Base-by-base conservation (phyloP, 2,797 vertebrate species). In the Pipistrellus pygmaeus region DNA sequence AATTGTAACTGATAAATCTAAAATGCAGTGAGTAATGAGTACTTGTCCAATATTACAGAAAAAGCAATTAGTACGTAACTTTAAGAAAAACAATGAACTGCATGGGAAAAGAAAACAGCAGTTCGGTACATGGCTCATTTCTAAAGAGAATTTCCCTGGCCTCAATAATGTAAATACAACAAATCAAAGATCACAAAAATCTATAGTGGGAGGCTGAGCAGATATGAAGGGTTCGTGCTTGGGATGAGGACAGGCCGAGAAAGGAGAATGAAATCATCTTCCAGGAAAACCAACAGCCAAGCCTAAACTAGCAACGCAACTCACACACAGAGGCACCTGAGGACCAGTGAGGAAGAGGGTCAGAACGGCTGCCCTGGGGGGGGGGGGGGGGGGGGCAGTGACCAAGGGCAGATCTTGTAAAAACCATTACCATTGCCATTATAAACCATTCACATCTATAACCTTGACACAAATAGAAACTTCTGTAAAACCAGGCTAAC, bases 401-500 rank as follows among this genome's bases (percentile, higher is more conserved):
- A 53, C 46, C 8, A 8, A 57, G 4, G 30, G 30, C 27, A 53
- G 23, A 15, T 11, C 20, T 4, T 13, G 5, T 9, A 18, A 18
- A 23, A 89, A 69, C 17, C 60, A 21, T 2, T 3, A 35, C 32
- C 38, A 21, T 2, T 2, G n/a, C 32, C 38, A 88, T 30, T 18
- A 5, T 23, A 85, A 62, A 46, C 20, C 55, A 90, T 20, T 88
- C 41, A 88, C 77, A 85, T 15, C 66, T 20, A 51, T 46, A 62
- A 72, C 85, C 80, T 38, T 38, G 62, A 77, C 51, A 92, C 32
- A 69, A 77, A 64, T 8, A 81, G 91, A 88, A 68, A 68, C 55
- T 85, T 95, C 38, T 68, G 4, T 9, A 69, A 95, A 89, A 86
- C 60, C 41, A 88, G 53, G 41, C 84, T 69, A 73, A 91, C 64